Evolutionary conservation across 2,113 vertebrate genomes (phyloP), one percentile per base, ranked within the genome.

Genomic region (Carassius gibelio): DNA sequence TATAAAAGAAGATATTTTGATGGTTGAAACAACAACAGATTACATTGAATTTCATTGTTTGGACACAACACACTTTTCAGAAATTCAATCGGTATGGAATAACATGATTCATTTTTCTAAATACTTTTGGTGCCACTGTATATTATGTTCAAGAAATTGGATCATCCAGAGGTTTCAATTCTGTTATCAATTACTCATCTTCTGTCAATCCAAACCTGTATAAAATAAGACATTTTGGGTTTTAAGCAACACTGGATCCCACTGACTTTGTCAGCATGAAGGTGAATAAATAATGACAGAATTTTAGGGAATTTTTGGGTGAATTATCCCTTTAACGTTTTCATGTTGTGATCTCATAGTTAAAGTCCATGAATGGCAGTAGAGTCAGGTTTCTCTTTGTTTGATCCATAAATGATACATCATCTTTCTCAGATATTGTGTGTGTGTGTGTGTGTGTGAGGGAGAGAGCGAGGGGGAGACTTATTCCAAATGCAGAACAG

Each of bases 401-500:
- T 48, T 64, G 17, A 13, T 38, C 19, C 34, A 23, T 78, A 78
- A 78, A 78, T 61, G n/a, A 81, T 81, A 81, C 78, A 81, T 81
- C 45, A 77, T 75, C 30, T 88, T 36, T 64, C 45, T 50, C 74
- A 77, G 83, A 84, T 8, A 74, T 81, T 81, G 36, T 84, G 75
- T 74, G 75, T 74, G 66, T 81, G 36, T 84, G 75, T 74, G 75
- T 74, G 66, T 81, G 81, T 81, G 36, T 81, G 30, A 38, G 38
- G 8, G 64, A 62, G 30, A 38, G n/a, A 75, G 81, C 80, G 84
- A 87, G 75, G 52, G 50, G 72, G 42, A 81, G 75, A 81, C 82
- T 87, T 85, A 89, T 90, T 93, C 87, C 86, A 84, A 93, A 91
- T 88, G 87, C 83, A 86, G 90, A 87, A 85, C 85, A 90, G 88